Evolutionary conservation across 2,797 vertebrate genomes (phyloP).

Genomic region (Arctocebus calabarensis): DNA sequence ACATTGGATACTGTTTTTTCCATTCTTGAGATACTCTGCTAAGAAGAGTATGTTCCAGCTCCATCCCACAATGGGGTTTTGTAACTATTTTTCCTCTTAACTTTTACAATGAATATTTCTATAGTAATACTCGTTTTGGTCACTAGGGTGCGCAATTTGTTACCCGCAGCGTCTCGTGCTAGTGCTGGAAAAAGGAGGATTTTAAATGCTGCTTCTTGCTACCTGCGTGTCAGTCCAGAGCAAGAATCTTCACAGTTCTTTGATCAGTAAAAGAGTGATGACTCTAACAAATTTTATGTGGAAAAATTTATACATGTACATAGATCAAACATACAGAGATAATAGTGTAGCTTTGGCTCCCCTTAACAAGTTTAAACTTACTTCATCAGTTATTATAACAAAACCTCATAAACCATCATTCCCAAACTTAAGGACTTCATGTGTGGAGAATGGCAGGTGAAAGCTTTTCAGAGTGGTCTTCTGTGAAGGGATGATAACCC

Average conservation of each 20-base stretch:
- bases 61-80: too few species aligned
- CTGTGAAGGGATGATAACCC: background rate
- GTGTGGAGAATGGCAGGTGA: background rate
- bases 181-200: fast-evolving
- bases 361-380: background rate
- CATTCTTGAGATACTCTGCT: too few species aligned
- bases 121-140: background rate
- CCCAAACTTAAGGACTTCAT: background rate
- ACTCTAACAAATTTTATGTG: background rate
- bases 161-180: background rate
- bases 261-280: background rate
- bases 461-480: background rate
- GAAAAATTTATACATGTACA: background rate
- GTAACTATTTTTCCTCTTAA: background rate
- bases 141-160: constrained; percentile 60
- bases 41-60: too few species aligned
- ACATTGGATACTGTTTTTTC: too few species aligned
- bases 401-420: background rate
- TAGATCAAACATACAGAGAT: background rate
- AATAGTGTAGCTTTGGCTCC: background rate
- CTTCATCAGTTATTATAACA: background rate
- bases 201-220: background rate
- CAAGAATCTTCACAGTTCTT: background rate
- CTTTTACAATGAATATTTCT: background rate
- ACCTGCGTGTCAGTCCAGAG: background rate